Evolutionary conservation across 1,140 invertebrate genomes (phyloP), one percentile per base, ranked within the genome.

Genomic region (Heliconius hewitsoni): DNA sequence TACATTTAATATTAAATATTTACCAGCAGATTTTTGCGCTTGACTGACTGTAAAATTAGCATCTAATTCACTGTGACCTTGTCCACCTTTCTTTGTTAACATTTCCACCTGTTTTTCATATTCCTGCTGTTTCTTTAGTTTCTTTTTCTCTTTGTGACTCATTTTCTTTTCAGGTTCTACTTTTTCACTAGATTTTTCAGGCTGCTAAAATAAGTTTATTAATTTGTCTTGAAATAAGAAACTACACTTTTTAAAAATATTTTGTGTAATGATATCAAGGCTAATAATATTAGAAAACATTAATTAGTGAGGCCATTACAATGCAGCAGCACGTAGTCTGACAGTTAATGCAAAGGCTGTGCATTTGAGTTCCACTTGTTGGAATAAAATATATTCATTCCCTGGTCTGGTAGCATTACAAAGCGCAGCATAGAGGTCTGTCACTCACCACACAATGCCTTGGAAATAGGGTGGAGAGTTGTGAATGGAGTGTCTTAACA

Each of bases 21-120:
- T 87, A 94, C 94, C 97, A 30, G 96, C 96, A 77, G 97, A 96
- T 94, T 98, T 98, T 87, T 98, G 97, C n/a, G 97, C 96, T 92
- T 99, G 98, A 11, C 99, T 99, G 72, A 99, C 97, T 5, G 99
- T 98, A 89, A 99, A 99, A 93, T 99, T 99, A 39, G 97, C 97
- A 77, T 98, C 98, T 46, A 99, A 95, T 81, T 98, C 98, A 73
- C 97, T 98, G 86, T 98, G 97, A 1, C 98, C 98, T 88, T 98
- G 96, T 0, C 98, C 97, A 71, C 97, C 98, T 93, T 98, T 98
- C 88, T 98, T 98, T 1, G 98, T 97, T 93, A 99, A 95, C 81
- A 97, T 95, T 88, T 99, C 98, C 95, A 99, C 96, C 88, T 99
- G 97, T 85, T 98, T 97, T 85, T 99, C 97, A 95, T 98, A 99